phyloP scores from a whole-genome alignment of 1,140 invertebrate species.

The Rhynchophorus ferrugineus region DNA sequence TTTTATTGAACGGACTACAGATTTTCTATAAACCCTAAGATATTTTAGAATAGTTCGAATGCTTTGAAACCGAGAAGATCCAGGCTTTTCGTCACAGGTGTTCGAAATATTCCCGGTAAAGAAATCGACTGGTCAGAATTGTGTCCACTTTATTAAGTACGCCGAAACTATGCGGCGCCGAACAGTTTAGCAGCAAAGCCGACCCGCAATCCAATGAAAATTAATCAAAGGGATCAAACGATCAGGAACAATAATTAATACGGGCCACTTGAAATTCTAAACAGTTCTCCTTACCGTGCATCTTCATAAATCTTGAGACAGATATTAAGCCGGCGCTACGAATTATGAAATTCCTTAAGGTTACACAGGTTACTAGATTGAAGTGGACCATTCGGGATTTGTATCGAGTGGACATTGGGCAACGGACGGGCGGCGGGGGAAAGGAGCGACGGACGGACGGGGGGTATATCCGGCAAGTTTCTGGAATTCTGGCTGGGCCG shows the following conservation, averaged over 20 bases:
- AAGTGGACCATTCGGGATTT: constrained; percentile 27
- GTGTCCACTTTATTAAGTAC: neutral
- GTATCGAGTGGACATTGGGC: constrained; percentile 31
- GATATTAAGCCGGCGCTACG: constrained; percentile 12
- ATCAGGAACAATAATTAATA: constrained; percentile 20
- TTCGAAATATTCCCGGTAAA: too few species aligned
- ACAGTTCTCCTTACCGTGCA: constrained; percentile 9
- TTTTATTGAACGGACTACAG: too few species aligned
- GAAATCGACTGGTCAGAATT: too few species aligned
- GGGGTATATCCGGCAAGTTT: constrained; percentile 28
- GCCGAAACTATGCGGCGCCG: neutral
- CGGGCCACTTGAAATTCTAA: constrained; percentile 12
- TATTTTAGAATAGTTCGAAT: too few species aligned
- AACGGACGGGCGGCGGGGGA: constrained; percentile 13
- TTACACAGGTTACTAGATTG: constrained; percentile 24
- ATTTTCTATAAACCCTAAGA: too few species aligned
- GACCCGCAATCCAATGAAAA: constrained; percentile 6
- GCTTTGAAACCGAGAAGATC: too few species aligned
- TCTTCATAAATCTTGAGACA: constrained; percentile 22
- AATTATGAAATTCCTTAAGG: constrained; percentile 33
- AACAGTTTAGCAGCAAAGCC: neutral
- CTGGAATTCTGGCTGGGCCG: constrained; percentile 35
- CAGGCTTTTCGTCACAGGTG: too few species aligned
- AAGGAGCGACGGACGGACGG: too few species aligned
- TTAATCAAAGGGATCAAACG: constrained; percentile 19